A percentile compares a stretch with the other conserved stretches of the same genome.
Conservation (phyloP, 2,113 vertebrate species). For the Notarius lentiginosus region DNA sequence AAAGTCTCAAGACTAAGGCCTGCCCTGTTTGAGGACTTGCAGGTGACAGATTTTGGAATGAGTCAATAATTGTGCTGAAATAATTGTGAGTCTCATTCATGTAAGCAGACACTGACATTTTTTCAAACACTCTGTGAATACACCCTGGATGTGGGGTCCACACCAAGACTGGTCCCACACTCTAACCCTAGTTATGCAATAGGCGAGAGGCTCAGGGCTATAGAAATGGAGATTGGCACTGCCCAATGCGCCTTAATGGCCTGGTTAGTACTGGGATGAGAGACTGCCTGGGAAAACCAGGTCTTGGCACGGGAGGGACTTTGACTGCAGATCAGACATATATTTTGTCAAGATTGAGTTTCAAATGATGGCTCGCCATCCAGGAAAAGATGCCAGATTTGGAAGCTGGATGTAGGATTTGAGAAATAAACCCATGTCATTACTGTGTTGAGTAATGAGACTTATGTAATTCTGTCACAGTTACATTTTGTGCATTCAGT, state of each 20-base stretch:
- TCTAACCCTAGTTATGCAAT: too few relatives aligned
- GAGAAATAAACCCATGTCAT: not conserved
- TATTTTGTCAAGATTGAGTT: not conserved
- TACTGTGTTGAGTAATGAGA: not conserved
- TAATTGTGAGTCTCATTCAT: not conserved
- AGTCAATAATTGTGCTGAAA: not conserved
- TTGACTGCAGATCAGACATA: not conserved
- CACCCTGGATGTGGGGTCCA: not conserved
- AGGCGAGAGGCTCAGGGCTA: too few relatives aligned
- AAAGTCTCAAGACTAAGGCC: not conserved
- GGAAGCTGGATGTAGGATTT: not conserved
- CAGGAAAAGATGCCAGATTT: not conserved
- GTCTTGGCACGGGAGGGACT: too few relatives aligned
- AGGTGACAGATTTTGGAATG: not conserved
- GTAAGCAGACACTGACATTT: not conserved
- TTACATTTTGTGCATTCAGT: not conserved
- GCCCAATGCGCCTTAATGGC: too few relatives aligned
- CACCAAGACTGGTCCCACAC: too few relatives aligned
- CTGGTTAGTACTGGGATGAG: too few relatives aligned
- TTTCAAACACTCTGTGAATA: not conserved
- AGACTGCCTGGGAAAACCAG: too few relatives aligned
- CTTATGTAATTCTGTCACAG: not conserved
- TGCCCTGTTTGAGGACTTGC: constrained; percentile 11
- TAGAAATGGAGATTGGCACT: too few relatives aligned
- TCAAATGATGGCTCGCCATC: not conserved